Evolutionary conservation across 1,140 invertebrate species (phyloP), one percentile per base, ranked within the genome.

Genomic region (Hycleus phaleratus): DNA sequence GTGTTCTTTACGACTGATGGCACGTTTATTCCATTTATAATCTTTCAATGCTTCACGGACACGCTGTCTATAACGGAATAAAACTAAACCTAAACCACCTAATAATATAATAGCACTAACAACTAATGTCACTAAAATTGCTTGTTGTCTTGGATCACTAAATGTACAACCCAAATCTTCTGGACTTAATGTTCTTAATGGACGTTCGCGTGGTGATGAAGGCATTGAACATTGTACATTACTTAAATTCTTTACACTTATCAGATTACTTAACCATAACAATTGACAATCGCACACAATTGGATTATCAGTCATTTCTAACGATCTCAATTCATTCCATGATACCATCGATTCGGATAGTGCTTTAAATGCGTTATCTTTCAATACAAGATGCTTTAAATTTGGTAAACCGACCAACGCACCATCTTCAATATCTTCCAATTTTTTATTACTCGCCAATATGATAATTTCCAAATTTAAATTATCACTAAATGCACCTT

Each of bases 241-340:
- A 38, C 81, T 87, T 12, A 84, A 82, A 66, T 91, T 91, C 40
- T 86, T 78, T 38, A 82, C 81, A 1, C 81, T 77, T 5, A 91
- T 75, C n/a, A 91, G 74, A 56, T 89, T 85, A 6, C 85, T 78
- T 43, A 93, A 76, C 90, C 90, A 94, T 38, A 90, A 72, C 3
- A 92, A 67, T 52, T 83, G 81, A 65, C 91, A 93, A 62, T 86
- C 84, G 71, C 91, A 94, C n/a, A 83, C 74, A 8, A 94, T 74
- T 0, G 89, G 89, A 67, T 93, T 93, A 59, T 91, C 90, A 9
- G 86, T 85, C 4, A 94, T 74, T 60, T 92, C 88, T 7, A 93
- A 68, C 4, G 80, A 79, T 24, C 82, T 78, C n/a, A 93, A 71
- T 61, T 90, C 88, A 50, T 82, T 83, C 82, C 90, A 92, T 1